phyloP scores from a whole-genome alignment of 2,888 invertebrate genomes.

The Spilarctia lutea region DNA sequence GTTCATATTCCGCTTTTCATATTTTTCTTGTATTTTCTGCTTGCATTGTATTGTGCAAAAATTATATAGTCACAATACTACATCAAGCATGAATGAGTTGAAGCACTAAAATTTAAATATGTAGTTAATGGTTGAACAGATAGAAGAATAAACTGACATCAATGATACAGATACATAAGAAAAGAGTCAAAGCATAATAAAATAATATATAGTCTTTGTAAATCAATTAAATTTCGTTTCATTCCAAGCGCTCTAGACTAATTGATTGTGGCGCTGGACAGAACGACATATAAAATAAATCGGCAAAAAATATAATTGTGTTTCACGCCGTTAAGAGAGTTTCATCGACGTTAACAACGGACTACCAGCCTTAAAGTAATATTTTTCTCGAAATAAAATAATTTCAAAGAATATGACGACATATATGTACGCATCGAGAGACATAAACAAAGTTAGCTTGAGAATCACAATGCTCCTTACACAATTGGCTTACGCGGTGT shows the following conservation, averaged over 20 bases:
- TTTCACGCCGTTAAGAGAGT: background rate
- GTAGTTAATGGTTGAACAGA: no score
- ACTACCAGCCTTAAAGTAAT: no score
- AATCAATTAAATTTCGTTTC: background rate
- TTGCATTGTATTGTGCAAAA: background rate
- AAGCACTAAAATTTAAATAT: background rate
- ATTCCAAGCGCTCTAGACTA: background rate
- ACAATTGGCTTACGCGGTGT: constrained; percentile 42
- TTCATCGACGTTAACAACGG: no score
- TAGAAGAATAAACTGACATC: no score
- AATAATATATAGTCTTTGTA: no score
- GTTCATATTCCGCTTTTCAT: background rate
- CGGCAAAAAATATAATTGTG: background rate
- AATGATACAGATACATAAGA: no score
- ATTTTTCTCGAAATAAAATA: no score
- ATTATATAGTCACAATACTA: background rate
- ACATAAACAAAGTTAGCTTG: constrained; percentile 37
- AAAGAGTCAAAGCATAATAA: no score
- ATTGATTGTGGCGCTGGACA: background rate
- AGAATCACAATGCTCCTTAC: constrained; percentile 46
- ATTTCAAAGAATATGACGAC: background rate
- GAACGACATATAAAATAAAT: background rate
- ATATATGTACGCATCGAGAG: constrained; percentile 19
- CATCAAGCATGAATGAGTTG: background rate
- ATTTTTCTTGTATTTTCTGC: background rate